A percentile compares a stretch with the other conserved stretches of the same genome.
phyloP scores from a whole-genome alignment of 1,140 invertebrate genomes.

The Odontomachus brunneus region DNA sequence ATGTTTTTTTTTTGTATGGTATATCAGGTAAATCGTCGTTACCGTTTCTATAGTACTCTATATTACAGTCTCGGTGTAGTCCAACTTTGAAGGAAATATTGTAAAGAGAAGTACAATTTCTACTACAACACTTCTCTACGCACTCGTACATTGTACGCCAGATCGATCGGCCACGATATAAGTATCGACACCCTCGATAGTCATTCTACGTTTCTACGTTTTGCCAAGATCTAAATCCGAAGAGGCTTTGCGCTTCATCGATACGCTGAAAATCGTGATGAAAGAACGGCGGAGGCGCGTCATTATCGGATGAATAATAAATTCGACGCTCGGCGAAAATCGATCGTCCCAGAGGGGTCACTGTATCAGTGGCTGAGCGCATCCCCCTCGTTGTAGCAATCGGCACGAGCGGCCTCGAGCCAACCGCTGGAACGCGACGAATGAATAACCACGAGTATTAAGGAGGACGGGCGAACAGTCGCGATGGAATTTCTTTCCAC shows the following conservation, averaged over 20 bases:
- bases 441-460: constrained; percentile 59
- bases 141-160: no score
- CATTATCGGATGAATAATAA: constrained; percentile 40
- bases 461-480: constrained; percentile 58
- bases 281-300: neutral
- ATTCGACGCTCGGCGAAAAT: neutral
- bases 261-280: neutral
- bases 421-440: neutral
- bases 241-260: neutral
- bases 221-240: no score
- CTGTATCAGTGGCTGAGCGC: constrained; percentile 1
- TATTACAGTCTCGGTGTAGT: no score
- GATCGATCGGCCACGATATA: no score
- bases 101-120: no score
- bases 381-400: neutral
- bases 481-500: constrained; percentile 43
- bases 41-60: no score
- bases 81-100: no score
- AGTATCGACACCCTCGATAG: no score
- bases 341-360: neutral
- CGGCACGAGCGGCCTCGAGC: constrained; percentile 14
- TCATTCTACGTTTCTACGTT: no score
- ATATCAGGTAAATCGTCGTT: no score
- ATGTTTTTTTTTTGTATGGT: no score
- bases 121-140: no score